These are phyloP conservation scores for Coreius guichenoti DNA, from an alignment of 2,797 vertebrate species.

Conservation along the genomic window DNA sequence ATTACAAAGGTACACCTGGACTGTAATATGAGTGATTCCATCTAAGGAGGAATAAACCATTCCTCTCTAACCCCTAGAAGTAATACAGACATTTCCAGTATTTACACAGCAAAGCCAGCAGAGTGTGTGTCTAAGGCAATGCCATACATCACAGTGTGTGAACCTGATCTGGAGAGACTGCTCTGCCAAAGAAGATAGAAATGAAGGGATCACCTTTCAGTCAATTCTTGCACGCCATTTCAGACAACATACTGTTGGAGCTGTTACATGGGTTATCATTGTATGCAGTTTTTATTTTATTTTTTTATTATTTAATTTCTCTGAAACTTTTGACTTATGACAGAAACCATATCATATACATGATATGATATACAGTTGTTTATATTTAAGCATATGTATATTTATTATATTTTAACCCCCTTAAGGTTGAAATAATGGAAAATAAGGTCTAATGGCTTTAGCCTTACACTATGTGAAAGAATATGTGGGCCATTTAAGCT, in stretches of 20 bases:
- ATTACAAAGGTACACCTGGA: not conserved
- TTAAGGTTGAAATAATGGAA: not conserved
- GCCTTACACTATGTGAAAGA: not conserved
- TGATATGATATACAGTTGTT: not conserved
- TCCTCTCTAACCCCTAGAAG: slow-evolving; percentile 44
- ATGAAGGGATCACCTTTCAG: slow-evolving; percentile 70
- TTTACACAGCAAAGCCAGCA: slow-evolving; percentile 55
- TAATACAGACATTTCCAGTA: slow-evolving; percentile 49
- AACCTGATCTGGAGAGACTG: slow-evolving; percentile 74
- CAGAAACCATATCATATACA: no score
- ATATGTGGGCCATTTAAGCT: slow-evolving; percentile 58
- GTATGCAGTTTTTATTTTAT: not conserved
- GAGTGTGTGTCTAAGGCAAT: slow-evolving; percentile 39
- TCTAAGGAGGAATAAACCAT: slow-evolving; percentile 47
- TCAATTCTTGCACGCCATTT: slow-evolving; percentile 22
- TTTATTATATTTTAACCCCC: not conserved
- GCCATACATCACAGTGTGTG: slow-evolving; percentile 65
- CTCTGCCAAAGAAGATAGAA: slow-evolving; percentile 73
- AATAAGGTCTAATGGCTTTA: not conserved
- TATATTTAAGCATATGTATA: not conserved
- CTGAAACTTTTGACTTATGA: not conserved
- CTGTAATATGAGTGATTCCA: slow-evolving; percentile 19
- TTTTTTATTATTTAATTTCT: not conserved
- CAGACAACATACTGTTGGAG: not conserved
- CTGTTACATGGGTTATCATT: slow-evolving; percentile 4